Percentiles rank a stretch among this genome's conserved stretches.
phyloP scores from a whole-genome alignment of 2,888 invertebrate genomes.

The Barypeithes pellucidus region DNA sequence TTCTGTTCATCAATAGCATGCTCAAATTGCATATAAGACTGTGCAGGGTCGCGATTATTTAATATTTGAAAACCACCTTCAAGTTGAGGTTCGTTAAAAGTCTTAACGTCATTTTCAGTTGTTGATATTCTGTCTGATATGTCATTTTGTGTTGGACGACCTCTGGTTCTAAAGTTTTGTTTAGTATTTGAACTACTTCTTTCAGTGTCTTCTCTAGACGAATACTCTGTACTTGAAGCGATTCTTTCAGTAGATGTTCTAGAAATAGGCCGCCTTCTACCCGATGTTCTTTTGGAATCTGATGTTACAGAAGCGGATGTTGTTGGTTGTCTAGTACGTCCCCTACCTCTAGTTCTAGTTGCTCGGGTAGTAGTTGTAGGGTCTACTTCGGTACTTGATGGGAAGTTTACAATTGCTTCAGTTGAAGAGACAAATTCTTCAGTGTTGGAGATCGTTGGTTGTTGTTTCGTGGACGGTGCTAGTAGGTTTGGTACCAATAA shows the following conservation, averaged over 20 bases:
- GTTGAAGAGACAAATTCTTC: slow-evolving; percentile 20
- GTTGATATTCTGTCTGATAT: slow-evolving; percentile 59
- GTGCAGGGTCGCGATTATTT: slow-evolving; percentile 53
- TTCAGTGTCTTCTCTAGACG: slow-evolving; percentile 53
- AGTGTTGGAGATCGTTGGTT: slow-evolving; percentile 7
- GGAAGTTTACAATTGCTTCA: slow-evolving; percentile 20
- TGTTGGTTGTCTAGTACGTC: slow-evolving; percentile 70
- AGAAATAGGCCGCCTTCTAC: slow-evolving; percentile 64
- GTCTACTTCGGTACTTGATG: slow-evolving; percentile 39
- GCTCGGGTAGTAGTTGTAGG: slow-evolving; percentile 63
- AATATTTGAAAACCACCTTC: slow-evolving; percentile 55
- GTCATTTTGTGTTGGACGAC: slow-evolving; percentile 59
- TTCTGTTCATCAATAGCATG: slow-evolving; percentile 56
- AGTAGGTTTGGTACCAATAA: slow-evolving; percentile 65
- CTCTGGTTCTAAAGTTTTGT: slow-evolving; percentile 65
- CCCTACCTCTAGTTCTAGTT: slow-evolving; percentile 67
- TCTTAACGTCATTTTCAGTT: slow-evolving; percentile 58
- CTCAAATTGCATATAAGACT: slow-evolving; percentile 63
- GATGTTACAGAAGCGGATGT: slow-evolving; percentile 69
- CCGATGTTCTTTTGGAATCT: slow-evolving; percentile 65
- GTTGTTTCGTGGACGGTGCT: slow-evolving; percentile 62
- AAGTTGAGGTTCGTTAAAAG: slow-evolving; percentile 29
- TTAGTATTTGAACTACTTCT: slow-evolving; percentile 58
- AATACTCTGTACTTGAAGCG: slow-evolving; percentile 57
- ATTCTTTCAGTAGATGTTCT: slow-evolving; percentile 61